Evolutionary conservation across 2,888 invertebrate genomes (phyloP).

Genomic region (Craniophora ligustri): DNA sequence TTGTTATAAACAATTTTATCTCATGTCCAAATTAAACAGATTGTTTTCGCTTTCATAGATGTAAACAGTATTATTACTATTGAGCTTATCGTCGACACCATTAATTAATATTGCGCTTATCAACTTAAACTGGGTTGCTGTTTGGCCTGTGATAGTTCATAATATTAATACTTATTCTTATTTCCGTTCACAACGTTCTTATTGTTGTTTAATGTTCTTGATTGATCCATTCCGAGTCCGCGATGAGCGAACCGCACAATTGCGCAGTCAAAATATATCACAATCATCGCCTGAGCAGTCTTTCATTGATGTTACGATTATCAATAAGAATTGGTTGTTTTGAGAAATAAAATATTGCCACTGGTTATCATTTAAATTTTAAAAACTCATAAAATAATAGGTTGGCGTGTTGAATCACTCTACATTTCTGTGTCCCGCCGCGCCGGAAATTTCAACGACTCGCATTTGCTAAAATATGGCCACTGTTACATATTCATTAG

Average conservation of each 20-base stretch:
- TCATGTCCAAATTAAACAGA: slow-evolving; percentile 59
- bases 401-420: slow-evolving; percentile 40
- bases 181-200: slow-evolving; percentile 47
- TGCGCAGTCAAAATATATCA: slow-evolving; percentile 31
- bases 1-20: slow-evolving; percentile 71
- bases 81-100: slow-evolving; percentile 75
- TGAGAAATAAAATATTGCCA: slow-evolving; percentile 28
- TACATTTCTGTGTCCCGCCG: slow-evolving; percentile 38
- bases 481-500: slow-evolving; percentile 40
- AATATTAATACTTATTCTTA: slow-evolving; percentile 48
- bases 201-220: slow-evolving; percentile 32
- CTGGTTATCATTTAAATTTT: slow-evolving; percentile 24
- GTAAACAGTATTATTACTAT: slow-evolving; percentile 68
- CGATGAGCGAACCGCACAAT: slow-evolving; percentile 25
- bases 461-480: slow-evolving; percentile 45
- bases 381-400: slow-evolving; percentile 32
- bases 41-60: slow-evolving; percentile 77
- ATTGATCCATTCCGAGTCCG: slow-evolving; percentile 31
- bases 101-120: slow-evolving; percentile 80
- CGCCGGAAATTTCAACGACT: slow-evolving; percentile 43
- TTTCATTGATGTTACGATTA: slow-evolving; percentile 39
- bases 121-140: slow-evolving; percentile 68
- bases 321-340: slow-evolving; percentile 31
- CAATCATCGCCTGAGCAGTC: slow-evolving; percentile 34
- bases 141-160: slow-evolving; percentile 49